Evolutionary conservation across 2,888 invertebrate genomes (phyloP).

Genomic region (Drosophila stalkeri): DNA sequence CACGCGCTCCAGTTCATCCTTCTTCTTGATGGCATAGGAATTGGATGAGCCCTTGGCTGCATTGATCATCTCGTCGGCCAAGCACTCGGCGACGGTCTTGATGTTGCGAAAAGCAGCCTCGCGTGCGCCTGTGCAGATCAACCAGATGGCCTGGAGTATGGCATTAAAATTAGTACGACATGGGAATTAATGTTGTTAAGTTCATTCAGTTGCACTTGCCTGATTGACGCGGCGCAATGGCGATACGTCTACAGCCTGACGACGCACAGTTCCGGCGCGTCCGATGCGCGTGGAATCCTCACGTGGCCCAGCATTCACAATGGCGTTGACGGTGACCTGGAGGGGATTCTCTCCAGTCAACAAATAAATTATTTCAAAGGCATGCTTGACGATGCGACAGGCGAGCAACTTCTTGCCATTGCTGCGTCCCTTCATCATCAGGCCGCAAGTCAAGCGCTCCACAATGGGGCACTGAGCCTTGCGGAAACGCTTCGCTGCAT

Average conservation of each 20-base stretch:
- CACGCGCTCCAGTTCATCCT: conserved; percentile 99
- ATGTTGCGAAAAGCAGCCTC: conserved; percentile 99
- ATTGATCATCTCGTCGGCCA: conserved; percentile 99
- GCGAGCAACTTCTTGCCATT: conserved; percentile 99
- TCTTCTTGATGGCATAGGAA: conserved; percentile 99
- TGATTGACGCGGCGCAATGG: conserved; percentile 99
- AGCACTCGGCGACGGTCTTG: conserved; percentile 99
- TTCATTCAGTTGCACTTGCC: conserved; percentile 61
- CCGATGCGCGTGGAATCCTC: conserved; percentile 99
- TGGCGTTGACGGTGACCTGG: conserved; percentile 87
- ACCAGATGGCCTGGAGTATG: conserved; percentile 93
- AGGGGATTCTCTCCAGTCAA: conserved; percentile 57
- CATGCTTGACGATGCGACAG: conserved; percentile 98
- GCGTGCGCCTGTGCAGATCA: conserved; percentile 98
- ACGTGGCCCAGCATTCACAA: conserved; percentile 99
- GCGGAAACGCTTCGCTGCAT: conserved; percentile 98
- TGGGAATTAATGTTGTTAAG: background rate
- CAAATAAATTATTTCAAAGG: conserved; percentile 90
- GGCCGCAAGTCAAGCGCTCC: conserved; percentile 97
- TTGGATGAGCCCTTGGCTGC: conserved; percentile 99
- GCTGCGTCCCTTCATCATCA: conserved; percentile 99
- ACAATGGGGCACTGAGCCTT: conserved; percentile 99
- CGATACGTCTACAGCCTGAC: conserved; percentile 99
- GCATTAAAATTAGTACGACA: background rate
- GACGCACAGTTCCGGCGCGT: conserved; percentile 99